Percentiles rank a stretch among this genome's conserved stretches.
Evolutionary conservation across 1,140 invertebrate species (phyloP).

Genomic region (Tetranychus cinnabarinus): DNA sequence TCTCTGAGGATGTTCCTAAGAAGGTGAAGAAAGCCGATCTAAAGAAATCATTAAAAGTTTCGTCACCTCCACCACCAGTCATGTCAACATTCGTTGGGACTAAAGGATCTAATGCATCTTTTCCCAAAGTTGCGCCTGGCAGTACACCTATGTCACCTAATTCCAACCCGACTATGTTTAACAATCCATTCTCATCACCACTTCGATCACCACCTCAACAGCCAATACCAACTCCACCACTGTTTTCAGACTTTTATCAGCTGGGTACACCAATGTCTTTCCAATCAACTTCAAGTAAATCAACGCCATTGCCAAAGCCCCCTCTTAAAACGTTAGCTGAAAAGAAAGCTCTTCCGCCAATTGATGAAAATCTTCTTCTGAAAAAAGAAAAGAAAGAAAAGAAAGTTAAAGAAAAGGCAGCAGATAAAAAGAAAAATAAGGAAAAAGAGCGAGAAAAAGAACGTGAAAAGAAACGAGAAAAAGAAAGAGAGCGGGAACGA

Average conservation of each 20-base stretch:
- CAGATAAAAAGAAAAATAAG: not conserved
- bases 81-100: conserved; percentile 21
- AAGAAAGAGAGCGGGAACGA: too few relatives aligned
- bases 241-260: not conserved
- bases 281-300: not conserved
- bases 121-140: conserved; percentile 38
- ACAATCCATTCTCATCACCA: not conserved
- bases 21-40: not conserved
- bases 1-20: conserved; percentile 1
- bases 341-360: not conserved
- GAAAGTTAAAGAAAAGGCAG: not conserved
- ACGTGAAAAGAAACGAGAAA: too few relatives aligned
- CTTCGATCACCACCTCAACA: conserved; percentile 21
- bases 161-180: not conserved
- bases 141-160: conserved; percentile 22
- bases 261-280: not conserved
- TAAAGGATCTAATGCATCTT: conserved; percentile 9
- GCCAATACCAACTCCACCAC: conserved; percentile 27
- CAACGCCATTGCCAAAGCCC: not conserved
- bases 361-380: not conserved
- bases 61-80: conserved; percentile 27
- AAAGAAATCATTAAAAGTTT: not conserved
- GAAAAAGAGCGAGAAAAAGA: not conserved
- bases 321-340: not conserved
- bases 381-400: not conserved